Conservation (phyloP, 2,797 vertebrate genomes). For the Clamator glandarius region DNA sequence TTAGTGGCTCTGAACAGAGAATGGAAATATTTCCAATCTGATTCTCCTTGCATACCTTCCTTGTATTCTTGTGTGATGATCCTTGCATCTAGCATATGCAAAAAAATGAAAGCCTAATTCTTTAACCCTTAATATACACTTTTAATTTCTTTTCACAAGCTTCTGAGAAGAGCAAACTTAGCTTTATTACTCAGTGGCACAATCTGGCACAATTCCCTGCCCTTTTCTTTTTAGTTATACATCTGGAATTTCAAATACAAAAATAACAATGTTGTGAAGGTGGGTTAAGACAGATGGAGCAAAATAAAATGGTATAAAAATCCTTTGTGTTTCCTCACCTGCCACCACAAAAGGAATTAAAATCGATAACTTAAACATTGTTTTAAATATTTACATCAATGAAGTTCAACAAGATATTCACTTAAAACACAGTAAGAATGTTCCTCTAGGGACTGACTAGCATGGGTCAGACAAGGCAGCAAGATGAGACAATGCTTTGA, state of each 20-base stretch:
- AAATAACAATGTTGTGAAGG: not conserved
- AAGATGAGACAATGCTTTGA: slow-evolving; percentile 10
- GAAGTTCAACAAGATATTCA: not conserved
- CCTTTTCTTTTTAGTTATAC: not conserved
- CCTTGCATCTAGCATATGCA: not conserved
- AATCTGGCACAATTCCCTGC: not conserved
- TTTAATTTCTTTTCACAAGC: not conserved
- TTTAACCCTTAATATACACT: not conserved
- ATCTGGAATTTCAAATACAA: not conserved
- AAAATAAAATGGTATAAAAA: slow-evolving; percentile 31
- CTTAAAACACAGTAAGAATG: not conserved
- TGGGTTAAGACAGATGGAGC: not conserved
- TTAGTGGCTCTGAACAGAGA: not conserved
- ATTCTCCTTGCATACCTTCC: not conserved
- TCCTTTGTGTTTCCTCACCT: not conserved
- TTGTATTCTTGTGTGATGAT: rapidly evolving
- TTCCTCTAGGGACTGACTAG: slow-evolving; percentile 5
- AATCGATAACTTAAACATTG: slow-evolving; percentile 8
- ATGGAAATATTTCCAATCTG: not conserved
- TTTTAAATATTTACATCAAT: slow-evolving; percentile 19
- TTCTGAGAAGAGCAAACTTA: slow-evolving; percentile 1
- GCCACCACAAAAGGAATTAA: slow-evolving; percentile 11
- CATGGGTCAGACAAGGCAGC: not conserved
- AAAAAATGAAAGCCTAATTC: not conserved
- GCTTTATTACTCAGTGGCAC: not conserved